Evolutionary conservation across 2,888 invertebrate genomes (phyloP), one percentile per base, ranked within the genome.

Genomic region (Eristalinus aeneus): DNA sequence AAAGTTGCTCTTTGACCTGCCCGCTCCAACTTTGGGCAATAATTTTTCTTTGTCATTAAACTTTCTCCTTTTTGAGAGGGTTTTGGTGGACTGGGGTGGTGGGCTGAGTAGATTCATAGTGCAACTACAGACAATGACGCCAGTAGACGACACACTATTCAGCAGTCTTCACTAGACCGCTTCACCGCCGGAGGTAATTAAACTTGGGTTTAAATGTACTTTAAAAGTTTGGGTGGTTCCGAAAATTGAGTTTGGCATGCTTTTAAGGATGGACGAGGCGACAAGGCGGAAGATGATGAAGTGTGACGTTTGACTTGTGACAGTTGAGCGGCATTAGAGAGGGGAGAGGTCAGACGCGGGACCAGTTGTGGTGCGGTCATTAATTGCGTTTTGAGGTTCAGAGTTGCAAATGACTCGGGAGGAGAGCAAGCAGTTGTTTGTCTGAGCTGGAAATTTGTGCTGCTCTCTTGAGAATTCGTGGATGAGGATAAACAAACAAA

Each of bases 11-110:
- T 76, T 63, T 76, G 68, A 63, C 54, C 54, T 63, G 10, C 31
- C 56, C 56, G 9, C 56, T 1, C 56, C 56, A 56, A 64, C 36
- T 78, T 78, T 65, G 11, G 58, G 32, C 71, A 65, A 58, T 71
- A 64, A 78, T 71, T 78, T 78, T 78, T 78, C 71, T 65, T 71
- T 78, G 77, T 78, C 71, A 78, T 71, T 78, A 58, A 78, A 78
- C 71, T 78, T 71, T 65, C 56, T 34, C 53, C 68, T 54, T 32
- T 56, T 54, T 34, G 6, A 12, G 46, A n/a, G 16, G 39, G 10
- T n/a, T n/a, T n/a, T n/a, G n/a, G n/a, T n/a, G n/a, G n/a, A n/a
- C n/a, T n/a, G n/a, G 39, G 12, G 39, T 0, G n/a, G 1, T n/a
- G 39, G 39, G 6, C 5, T 6, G 39, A 46, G n/a, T 5, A 16